phyloP scores from a whole-genome alignment of 2,797 vertebrate species.

The Xiphorhynchus erythropygius region DNA sequence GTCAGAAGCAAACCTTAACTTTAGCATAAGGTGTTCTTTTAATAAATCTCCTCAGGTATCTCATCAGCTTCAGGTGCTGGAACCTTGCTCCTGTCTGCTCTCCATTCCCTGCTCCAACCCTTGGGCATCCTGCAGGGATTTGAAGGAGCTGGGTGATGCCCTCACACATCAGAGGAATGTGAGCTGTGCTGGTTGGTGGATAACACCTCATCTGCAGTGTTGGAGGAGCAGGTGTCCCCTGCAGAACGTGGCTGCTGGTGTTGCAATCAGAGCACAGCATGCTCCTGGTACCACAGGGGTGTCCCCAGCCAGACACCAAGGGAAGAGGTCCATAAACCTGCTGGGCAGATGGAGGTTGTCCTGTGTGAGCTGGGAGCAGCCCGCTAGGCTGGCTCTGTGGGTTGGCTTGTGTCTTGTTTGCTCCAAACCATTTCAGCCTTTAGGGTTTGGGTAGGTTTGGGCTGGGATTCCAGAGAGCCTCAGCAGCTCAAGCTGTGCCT shows the following conservation, averaged over 20 bases:
- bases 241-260: neutral
- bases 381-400: neutral
- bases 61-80: neutral
- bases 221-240: neutral
- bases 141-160: neutral
- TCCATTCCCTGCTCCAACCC: neutral
- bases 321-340: neutral
- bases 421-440: neutral
- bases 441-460: neutral
- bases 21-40: neutral
- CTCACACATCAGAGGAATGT: accelerated
- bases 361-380: neutral
- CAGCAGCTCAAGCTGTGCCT: neutral
- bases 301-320: neutral
- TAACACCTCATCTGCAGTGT: accelerated
- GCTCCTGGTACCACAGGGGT: neutral
- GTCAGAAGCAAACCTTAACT: neutral
- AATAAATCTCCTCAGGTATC: neutral
- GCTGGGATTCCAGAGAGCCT: neutral
- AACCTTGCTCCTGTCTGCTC: neutral
- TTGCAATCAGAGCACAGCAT: neutral
- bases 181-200: neutral
- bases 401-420: neutral
- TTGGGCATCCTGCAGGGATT: neutral
- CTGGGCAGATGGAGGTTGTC: neutral